phyloP scores from a whole-genome alignment of 1,140 invertebrate genomes.

The Drosophila sproati region DNA sequence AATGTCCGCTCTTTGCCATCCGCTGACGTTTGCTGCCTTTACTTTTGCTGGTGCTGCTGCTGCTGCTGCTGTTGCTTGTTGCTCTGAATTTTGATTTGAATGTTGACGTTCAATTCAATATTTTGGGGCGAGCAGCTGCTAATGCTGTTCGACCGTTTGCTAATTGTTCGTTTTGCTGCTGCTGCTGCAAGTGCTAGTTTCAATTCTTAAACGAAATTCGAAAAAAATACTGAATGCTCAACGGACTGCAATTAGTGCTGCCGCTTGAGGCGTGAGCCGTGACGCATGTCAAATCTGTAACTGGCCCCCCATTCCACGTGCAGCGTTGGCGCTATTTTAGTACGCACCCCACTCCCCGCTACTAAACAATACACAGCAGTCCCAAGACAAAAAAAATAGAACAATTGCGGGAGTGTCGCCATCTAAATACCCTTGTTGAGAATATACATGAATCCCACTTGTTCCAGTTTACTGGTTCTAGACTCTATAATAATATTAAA shows the following conservation, averaged over 20 bases:
- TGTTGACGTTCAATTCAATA: constrained; percentile 48
- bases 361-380: constrained; percentile 42
- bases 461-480: too few species aligned
- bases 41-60: not conserved
- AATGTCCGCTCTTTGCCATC: constrained; percentile 24
- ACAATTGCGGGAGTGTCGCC: not conserved
- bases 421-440: constrained; percentile 22
- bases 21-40: constrained; percentile 14
- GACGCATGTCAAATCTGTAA: constrained; percentile 70
- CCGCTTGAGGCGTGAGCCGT: constrained; percentile 51
- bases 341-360: constrained; percentile 14
- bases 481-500: too few species aligned
- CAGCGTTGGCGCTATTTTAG: constrained; percentile 58
- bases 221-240: constrained; percentile 23
- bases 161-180: constrained; percentile 28
- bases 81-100: constrained; percentile 47
- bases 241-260: constrained; percentile 65
- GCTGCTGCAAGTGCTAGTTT: constrained; percentile 33
- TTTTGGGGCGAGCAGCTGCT: constrained; percentile 41
- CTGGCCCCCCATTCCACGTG: constrained; percentile 39
- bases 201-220: constrained; percentile 20
- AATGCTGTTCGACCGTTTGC: constrained; percentile 15
- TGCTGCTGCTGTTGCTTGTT: constrained; percentile 4
- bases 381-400: constrained; percentile 5
- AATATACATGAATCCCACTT: too few species aligned